phyloP scores from a whole-genome alignment of 2,797 vertebrate species.

The Oryzias dopingdopingensis region DNA sequence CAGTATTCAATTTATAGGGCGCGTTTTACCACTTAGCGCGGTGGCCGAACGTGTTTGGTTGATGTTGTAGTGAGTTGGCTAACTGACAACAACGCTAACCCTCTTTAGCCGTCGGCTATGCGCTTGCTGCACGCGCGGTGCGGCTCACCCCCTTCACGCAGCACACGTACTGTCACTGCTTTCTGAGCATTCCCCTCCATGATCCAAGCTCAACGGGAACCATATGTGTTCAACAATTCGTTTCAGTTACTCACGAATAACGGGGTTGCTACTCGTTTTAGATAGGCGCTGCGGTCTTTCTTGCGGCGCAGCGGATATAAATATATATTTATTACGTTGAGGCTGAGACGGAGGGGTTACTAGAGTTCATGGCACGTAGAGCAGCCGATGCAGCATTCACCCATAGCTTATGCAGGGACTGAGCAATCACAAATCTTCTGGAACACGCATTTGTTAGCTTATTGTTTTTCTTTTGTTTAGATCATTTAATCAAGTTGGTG shows the following conservation, averaged over 20 bases:
- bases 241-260: too few relatives aligned
- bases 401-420: neutral
- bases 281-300: constrained; percentile 36
- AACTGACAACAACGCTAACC: constrained; percentile 38
- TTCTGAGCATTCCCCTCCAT: neutral
- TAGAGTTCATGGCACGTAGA: constrained; percentile 66
- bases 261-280: neutral
- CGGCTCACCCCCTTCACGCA: constrained; percentile 37
- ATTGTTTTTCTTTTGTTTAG: neutral
- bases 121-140: constrained; percentile 41
- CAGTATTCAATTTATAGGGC: neutral
- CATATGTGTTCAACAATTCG: too few relatives aligned
- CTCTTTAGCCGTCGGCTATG: constrained; percentile 48
- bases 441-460: neutral
- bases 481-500: neutral
- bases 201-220: too few relatives aligned
- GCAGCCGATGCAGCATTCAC: constrained; percentile 42
- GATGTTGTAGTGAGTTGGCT: constrained; percentile 28
- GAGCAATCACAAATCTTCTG: neutral
- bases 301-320: constrained; percentile 20
- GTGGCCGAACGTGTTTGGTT: constrained; percentile 13
- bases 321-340: constrained; percentile 19
- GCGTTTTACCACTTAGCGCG: neutral
- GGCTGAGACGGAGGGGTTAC: constrained; percentile 68
- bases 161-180: constrained; percentile 13